Conservation (phyloP, 2,113 vertebrate species). For the Colistium nudipinnis region DNA sequence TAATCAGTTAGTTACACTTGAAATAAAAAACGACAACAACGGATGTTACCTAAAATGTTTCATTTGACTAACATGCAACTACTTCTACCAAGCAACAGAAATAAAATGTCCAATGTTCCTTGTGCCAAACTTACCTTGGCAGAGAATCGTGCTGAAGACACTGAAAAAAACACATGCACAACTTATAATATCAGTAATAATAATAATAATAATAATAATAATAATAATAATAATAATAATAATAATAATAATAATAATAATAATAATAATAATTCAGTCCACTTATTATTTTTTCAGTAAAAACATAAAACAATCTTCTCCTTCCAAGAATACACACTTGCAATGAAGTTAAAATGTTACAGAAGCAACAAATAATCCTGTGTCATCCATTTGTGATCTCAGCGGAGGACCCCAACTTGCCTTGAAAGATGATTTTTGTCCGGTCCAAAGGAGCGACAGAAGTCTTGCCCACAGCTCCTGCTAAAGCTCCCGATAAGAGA, state of each 20-base stretch:
- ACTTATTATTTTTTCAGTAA: not conserved
- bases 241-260: too few species aligned
- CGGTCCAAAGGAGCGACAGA: constrained; percentile 94
- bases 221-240: too few species aligned
- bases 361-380: not conserved
- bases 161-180: constrained; percentile 76
- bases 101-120: not conserved
- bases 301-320: too few species aligned
- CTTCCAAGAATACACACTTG: too few species aligned
- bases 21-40: not conserved
- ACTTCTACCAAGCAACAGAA: not conserved
- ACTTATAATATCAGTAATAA: too few species aligned
- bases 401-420: constrained; percentile 68
- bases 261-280: too few species aligned
- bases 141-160: constrained; percentile 96
- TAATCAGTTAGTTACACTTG: not conserved
- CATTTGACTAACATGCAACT: not conserved
- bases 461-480: constrained; percentile 96
- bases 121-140: constrained; percentile 86
- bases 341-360: not conserved
- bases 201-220: too few species aligned
- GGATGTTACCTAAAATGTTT: not conserved
- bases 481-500: constrained; percentile 91
- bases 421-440: constrained; percentile 99
- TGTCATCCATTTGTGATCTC: constrained; percentile 7